Conservation (phyloP, 2,797 vertebrate genomes). For the Lacerta agilis region DNA sequence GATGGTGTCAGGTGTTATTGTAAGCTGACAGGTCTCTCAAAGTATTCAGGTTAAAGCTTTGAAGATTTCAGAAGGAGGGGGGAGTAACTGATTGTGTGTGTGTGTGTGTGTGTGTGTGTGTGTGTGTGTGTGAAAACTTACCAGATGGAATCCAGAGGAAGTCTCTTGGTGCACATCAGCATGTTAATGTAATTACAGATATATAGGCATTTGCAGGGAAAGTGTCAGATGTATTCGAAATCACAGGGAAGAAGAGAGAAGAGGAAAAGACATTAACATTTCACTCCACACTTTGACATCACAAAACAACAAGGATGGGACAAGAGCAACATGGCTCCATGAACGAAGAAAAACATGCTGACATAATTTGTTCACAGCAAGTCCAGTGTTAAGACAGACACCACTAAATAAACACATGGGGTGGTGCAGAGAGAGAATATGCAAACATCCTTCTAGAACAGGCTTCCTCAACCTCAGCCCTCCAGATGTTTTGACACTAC, state of each 20-base stretch:
- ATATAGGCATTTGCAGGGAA: conserved; percentile 61
- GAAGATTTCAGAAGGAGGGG: conserved; percentile 67
- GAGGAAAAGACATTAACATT: conserved; percentile 60
- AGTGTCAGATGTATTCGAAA: conserved; percentile 71
- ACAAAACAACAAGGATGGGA: conserved; percentile 59
- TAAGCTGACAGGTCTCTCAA: conserved; percentile 67
- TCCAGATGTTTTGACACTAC: too few species aligned
- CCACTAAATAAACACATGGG: conserved; percentile 29
- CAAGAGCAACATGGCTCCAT: conserved; percentile 56
- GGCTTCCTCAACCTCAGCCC: too few species aligned
- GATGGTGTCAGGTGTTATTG: conserved; percentile 56
- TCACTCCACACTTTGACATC: conserved; percentile 55
- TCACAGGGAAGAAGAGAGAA: conserved; percentile 59
- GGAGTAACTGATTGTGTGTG: neutral
- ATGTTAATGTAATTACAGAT: conserved; percentile 77
- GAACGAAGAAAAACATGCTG: neutral
- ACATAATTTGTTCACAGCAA: conserved; percentile 48
- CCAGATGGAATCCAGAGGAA: conserved; percentile 72
- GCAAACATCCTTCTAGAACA: neutral
- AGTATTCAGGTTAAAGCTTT: conserved; percentile 72
- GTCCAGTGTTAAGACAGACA: conserved; percentile 24
- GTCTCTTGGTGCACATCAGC: conserved; percentile 61
- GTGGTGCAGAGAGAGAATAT: neutral
- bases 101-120: neutral
- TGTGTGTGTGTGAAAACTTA: conserved; percentile 45